Evolutionary conservation across 2,113 vertebrate species (phyloP), one percentile per base, ranked within the genome.

Genomic region (Symphodus melops): DNA sequence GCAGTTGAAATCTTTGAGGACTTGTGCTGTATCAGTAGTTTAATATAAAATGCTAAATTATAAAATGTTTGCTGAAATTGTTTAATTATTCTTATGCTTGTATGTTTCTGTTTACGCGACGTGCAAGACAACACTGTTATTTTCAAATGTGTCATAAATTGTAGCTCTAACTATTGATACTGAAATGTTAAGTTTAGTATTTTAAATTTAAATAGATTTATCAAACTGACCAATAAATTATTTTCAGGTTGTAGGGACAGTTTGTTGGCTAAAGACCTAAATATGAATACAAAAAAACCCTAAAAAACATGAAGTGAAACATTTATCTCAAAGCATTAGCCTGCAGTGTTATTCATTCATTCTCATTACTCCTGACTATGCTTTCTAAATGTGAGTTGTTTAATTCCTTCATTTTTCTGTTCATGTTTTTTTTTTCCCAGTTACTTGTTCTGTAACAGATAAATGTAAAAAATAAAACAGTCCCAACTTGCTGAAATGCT

Each of bases 391-490:
- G 39, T 9, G 25, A 61, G 23, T 36, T 84, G 56, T 60, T 11
- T 51, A 81, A 87, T 86, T 48, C 16, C 46, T 17, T 48, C 14
- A 48, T 19, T 48, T 16, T 83, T 87, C 84, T 48, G 79, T 75
- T 88, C 61, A 39, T 55, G 77, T 64, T 72, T 23, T 3, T 42
- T 33, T 12, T 36, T 46, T 52, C 77, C 23, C 25, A 54, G 21
- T 70, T 62, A 51, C 4, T 36, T 73, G 33, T 85, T 82, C 42
- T 75, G n/a, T 73, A n/a, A 71, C 1, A 54, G 20, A 49, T 55
- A 41, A 37, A 11, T 0, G 4, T n/a, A 51, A 63, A 81, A 81
- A 88, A 82, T 85, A 91, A 91, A 90, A 48, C 62, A 64, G 33
- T 42, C 17, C 25, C 23, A 76, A 63, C 42, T 58, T 28, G 53